phyloP scores from a whole-genome alignment of 2,888 invertebrate genomes.

The Troides aeacus region DNA sequence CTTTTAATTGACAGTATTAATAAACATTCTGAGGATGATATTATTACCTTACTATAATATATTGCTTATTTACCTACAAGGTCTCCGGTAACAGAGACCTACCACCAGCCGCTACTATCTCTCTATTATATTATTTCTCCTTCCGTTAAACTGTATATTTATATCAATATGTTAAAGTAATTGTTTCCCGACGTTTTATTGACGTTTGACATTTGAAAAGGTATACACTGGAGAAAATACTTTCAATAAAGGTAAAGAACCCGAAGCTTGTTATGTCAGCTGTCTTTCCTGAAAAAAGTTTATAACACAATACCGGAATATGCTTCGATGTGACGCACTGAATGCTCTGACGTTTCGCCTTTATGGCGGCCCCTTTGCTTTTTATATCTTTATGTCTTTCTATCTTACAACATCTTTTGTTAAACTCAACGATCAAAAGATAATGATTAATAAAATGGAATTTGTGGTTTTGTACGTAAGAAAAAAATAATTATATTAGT shows the following conservation, averaged over 20 bases:
- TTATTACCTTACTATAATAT: too few relatives aligned
- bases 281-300: slow-evolving; percentile 27
- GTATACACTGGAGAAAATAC: slow-evolving; percentile 9
- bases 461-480: too few relatives aligned
- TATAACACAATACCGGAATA: slow-evolving; percentile 21
- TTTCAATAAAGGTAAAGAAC: slow-evolving; percentile 22
- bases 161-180: neutral
- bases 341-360: slow-evolving; percentile 22
- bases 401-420: neutral
- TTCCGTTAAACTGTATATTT: too few relatives aligned
- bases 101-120: too few relatives aligned
- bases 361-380: slow-evolving; percentile 10
- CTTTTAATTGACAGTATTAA: too few relatives aligned
- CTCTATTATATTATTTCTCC: too few relatives aligned
- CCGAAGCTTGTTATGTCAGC: slow-evolving; percentile 17
- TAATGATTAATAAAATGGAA: neutral
- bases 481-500: too few relatives aligned
- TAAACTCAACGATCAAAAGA: neutral
- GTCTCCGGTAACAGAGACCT: too few relatives aligned
- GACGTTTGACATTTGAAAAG: slow-evolving; percentile 2
- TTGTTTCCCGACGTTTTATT: slow-evolving; percentile 1
- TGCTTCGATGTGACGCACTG: slow-evolving; percentile 22
- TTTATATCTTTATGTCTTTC: slow-evolving; percentile 7
- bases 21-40: too few relatives aligned
- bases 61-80: too few relatives aligned